These are phyloP conservation scores for Oncorhynchus gorbuscha DNA, from an alignment of 2,113 vertebrate species.

Conservation along the genomic window DNA sequence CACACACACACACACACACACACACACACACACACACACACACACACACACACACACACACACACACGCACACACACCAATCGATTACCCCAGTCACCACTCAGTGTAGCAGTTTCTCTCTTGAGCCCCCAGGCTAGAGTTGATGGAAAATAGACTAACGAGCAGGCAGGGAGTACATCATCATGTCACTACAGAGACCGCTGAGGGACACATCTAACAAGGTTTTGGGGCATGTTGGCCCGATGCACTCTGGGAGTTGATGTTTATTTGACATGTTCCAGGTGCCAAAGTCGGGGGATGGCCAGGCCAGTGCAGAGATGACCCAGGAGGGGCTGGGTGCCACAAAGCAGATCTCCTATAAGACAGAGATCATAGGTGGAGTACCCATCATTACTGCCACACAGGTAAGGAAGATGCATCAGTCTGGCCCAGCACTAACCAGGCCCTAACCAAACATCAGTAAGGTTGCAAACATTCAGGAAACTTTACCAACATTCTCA, in stretches of 20 bases:
- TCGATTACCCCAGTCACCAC: constrained; percentile 21
- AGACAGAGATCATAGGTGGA: constrained; percentile 93
- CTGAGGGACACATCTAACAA: not conserved
- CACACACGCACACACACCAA: constrained; percentile 18
- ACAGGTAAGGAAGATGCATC: constrained; percentile 75
- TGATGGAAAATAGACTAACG: constrained; percentile 31
- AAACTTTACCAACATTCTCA: too few species aligned
- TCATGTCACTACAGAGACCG: too few species aligned
- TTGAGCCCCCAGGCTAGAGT: constrained; percentile 23
- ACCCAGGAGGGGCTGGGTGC: constrained; percentile 74
- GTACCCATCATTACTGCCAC: constrained; percentile 93
- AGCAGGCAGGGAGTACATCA: too few species aligned
- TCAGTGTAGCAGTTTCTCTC: not conserved
- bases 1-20: constrained; percentile 1
- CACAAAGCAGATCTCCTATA: constrained; percentile 91
- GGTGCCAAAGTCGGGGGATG: constrained; percentile 90
- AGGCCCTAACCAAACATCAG: not conserved
- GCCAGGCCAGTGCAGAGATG: constrained; percentile 74
- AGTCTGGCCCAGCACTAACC: not conserved
- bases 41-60: not conserved
- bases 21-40: constrained; percentile 5
- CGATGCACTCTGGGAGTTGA: too few species aligned
- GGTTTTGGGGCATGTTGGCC: not conserved
- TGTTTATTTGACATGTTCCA: constrained; percentile 44
- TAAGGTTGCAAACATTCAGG: too few species aligned